Percentiles rank a stretch among this genome's conserved stretches.
These are phyloP conservation scores for Myoxocephalus aenaeus DNA, from an alignment of 2,797 vertebrate species.

Conservation along the genomic window DNA sequence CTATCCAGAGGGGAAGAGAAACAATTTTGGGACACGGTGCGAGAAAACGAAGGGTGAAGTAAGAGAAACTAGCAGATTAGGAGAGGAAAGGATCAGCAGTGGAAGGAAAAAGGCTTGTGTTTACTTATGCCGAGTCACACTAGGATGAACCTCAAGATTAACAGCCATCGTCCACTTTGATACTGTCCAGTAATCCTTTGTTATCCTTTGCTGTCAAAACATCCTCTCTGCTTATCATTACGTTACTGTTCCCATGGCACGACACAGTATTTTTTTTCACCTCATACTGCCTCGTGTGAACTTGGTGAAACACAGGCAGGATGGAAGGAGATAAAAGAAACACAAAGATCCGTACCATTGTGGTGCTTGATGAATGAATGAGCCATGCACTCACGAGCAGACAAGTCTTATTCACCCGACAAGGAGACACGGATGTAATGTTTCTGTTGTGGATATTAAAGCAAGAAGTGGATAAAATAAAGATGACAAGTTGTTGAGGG, in stretches of 20 bases:
- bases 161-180: constrained; percentile 6
- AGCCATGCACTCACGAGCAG: constrained; percentile 25
- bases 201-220: constrained; percentile 33
- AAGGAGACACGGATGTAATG: constrained; percentile 31
- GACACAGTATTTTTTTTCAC: background rate
- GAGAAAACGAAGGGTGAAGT: constrained; percentile 19
- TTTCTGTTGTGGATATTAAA: constrained; percentile 56
- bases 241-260: constrained; percentile 1
- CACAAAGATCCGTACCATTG: constrained; percentile 2
- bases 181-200: constrained; percentile 30
- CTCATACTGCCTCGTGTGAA: constrained; percentile 21
- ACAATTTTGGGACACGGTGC: constrained; percentile 37
- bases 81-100: constrained; percentile 31
- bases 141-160: constrained; percentile 34
- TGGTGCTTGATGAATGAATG: constrained; percentile 16
- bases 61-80: constrained; percentile 25
- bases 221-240: constrained; percentile 33
- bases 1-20: constrained; percentile 54
- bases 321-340: constrained; percentile 9
- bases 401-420: constrained; percentile 43
- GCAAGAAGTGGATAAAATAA: constrained; percentile 54
- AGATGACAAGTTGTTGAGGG: constrained; percentile 58
- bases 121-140: constrained; percentile 36
- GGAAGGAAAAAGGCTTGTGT: constrained; percentile 22
- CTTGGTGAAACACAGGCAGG: background rate